Percentiles rank a stretch among this genome's conserved stretches.
These are phyloP conservation scores for Noctua janthina DNA, from an alignment of 2,888 invertebrate species.

Conservation along the genomic window DNA sequence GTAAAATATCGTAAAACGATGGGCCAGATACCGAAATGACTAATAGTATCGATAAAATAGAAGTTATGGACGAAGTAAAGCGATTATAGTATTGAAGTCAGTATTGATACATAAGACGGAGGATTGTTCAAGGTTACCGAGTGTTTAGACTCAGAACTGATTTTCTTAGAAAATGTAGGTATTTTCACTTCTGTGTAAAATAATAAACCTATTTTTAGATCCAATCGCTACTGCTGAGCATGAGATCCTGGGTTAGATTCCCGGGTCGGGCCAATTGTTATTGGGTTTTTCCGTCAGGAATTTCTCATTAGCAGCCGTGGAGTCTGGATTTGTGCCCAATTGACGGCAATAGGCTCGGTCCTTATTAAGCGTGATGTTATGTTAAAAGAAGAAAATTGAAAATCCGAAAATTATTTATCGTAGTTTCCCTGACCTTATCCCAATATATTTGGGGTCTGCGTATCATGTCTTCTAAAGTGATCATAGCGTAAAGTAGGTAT, in stretches of 20 bases:
- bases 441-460: background rate
- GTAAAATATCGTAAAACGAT: conserved; percentile 39
- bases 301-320: no score
- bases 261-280: no score
- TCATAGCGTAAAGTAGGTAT: background rate
- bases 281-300: no score
- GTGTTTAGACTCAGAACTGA: background rate
- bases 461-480: background rate
- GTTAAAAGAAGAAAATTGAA: no score
- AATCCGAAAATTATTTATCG: no score
- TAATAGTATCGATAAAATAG: conserved; percentile 39
- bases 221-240: no score
- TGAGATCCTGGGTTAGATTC: no score
- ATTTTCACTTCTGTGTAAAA: background rate
- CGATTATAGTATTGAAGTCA: conserved; percentile 31
- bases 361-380: no score
- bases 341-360: no score
- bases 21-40: conserved; percentile 33
- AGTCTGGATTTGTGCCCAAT: no score
- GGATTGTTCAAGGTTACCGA: conserved; percentile 3
- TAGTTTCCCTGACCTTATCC: background rate
- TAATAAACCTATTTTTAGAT: background rate
- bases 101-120: conserved; percentile 1
- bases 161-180: background rate
- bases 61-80: conserved; percentile 28